Evolutionary conservation across 92 coral and sea anemone species (phyloP), one percentile per base, ranked within the genome.

Genomic region (Palythoa grandiflora): DNA sequence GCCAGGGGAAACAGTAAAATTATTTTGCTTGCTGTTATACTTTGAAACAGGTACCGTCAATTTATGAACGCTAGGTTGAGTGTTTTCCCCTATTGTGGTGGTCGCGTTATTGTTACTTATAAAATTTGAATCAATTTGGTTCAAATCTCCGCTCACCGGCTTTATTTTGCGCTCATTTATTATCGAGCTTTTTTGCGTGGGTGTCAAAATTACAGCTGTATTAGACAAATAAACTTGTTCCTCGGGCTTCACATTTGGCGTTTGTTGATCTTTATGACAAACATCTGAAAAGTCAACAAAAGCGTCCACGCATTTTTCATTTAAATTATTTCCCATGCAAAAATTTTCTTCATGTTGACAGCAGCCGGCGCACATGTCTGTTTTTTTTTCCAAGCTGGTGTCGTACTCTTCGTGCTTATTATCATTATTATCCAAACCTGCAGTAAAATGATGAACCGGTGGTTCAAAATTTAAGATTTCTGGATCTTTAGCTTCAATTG

Each of bases 191-290:
- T 39, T n/a, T 38, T 40, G 72, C 11, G 59, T 44, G 50, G 50
- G 60, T 66, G 38, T 50, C 38, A 38, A 63, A 12, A 68, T 68
- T 81, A 14, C 86, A 3, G 40, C 59, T 11, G 35, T 35, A 0
- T 52, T 28, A 47, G 20, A 40, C 75, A 81, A 71, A 63, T 74
- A 28, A 5, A 71, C 14, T 81, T 68, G 75, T 47, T 81, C 76
- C 12, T 66, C 75, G 10, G 6, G 61, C 14, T 71, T 19, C 47
- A 44, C 9, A 40, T 21, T 21, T 81, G 13, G 8, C 40, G 12
- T 39, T 51, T 81, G 86, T 48, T 81, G 86, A 40, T n/a, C 38
- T 79, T 79, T 8, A 38, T 39, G 55, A 79, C 73, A 61, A 65
- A 16, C 35, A 65, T 65, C 47, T 12, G 75, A 44, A 47, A 51